Evolutionary conservation across 2,888 invertebrate genomes (phyloP).

Genomic region (Aspidiotus destructor): DNA sequence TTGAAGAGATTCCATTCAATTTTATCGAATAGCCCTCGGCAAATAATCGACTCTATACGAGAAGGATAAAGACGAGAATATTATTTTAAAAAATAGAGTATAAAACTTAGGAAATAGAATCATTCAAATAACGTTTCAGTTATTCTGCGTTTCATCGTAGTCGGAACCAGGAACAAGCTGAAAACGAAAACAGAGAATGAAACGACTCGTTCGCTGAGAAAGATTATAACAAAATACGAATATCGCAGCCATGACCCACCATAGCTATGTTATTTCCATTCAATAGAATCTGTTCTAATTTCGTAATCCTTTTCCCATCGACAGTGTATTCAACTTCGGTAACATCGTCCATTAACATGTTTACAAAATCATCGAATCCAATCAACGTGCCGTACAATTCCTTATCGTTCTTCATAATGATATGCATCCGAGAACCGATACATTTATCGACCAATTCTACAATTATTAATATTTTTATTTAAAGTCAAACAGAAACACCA

Average conservation of each 20-base stretch:
- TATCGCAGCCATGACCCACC: slow-evolving; percentile 47
- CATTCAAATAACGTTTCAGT: no score
- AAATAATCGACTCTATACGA: no score
- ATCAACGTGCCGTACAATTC: slow-evolving; percentile 96
- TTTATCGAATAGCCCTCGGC: no score
- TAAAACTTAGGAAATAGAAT: no score
- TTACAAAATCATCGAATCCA: slow-evolving; percentile 97
- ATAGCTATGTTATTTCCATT: slow-evolving; percentile 99
- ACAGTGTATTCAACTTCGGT: slow-evolving; percentile 96
- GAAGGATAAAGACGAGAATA: no score
- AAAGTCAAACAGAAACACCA: neutral
- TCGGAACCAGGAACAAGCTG: slow-evolving; percentile 29
- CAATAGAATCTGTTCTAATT: slow-evolving; percentile 91
- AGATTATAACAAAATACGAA: neutral
- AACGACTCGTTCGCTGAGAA: no score
- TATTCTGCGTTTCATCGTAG: slow-evolving; percentile 3
- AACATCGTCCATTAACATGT: slow-evolving; percentile 96
- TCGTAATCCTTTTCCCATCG: slow-evolving; percentile 90
- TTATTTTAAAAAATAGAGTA: no score
- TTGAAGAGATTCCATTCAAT: no score
- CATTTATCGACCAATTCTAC: slow-evolving; percentile 97
- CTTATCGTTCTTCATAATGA: slow-evolving; percentile 99
- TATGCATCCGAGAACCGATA: slow-evolving; percentile 97
- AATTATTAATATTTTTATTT: slow-evolving; percentile 38
- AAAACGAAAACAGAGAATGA: neutral